phyloP scores from a whole-genome alignment of 2,113 vertebrate genomes.

The Melanotaenia duboulayi region DNA sequence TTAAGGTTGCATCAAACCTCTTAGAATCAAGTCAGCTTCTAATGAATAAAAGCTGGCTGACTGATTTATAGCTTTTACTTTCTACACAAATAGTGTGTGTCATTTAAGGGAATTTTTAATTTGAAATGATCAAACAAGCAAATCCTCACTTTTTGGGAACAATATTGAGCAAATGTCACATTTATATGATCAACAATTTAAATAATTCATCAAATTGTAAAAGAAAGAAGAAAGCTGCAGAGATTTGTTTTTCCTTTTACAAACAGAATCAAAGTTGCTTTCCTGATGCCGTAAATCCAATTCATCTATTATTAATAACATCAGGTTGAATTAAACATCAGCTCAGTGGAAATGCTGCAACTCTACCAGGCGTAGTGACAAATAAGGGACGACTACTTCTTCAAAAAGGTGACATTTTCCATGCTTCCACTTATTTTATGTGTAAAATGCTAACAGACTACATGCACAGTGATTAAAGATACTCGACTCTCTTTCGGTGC shows the following conservation, averaged over 20 bases:
- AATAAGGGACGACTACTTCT: not conserved
- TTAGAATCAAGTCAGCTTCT: not conserved
- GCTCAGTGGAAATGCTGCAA: not conserved
- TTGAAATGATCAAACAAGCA: not conserved
- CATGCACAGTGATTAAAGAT: slow-evolving; percentile 21
- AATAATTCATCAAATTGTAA: not conserved
- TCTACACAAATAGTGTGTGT: not conserved
- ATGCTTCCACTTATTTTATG: not conserved
- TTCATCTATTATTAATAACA: not conserved
- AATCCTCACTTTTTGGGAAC: not conserved
- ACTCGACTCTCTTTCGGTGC: slow-evolving; percentile 9
- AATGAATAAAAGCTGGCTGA: no score
- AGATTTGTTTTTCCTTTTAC: not conserved
- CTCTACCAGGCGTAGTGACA: not conserved
- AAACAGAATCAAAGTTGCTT: not conserved
- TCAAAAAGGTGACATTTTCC: not conserved
- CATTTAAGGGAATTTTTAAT: no score
- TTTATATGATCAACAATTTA: not conserved
- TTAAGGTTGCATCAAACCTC: not conserved
- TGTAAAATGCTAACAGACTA: slow-evolving; percentile 11
- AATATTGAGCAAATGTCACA: not conserved
- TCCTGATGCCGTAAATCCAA: not conserved
- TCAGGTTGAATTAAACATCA: not conserved
- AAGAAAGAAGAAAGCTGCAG: not conserved
- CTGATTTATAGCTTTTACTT: not conserved